phyloP scores from a whole-genome alignment of 2,888 invertebrate genomes.

The Agriopis marginaria region DNA sequence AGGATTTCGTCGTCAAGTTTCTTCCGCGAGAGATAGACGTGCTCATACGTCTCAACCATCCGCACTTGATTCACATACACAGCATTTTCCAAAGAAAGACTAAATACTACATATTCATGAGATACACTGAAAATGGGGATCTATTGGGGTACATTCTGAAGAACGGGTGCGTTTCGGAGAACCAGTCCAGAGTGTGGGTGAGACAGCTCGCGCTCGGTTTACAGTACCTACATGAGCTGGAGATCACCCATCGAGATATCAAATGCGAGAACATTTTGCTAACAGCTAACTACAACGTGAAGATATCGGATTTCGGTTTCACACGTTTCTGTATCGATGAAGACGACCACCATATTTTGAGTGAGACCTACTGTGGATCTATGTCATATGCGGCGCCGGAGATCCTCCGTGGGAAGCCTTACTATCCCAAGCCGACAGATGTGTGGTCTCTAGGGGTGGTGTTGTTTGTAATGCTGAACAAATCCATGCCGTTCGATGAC shows the following conservation, averaged over 20 bases:
- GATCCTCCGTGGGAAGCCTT: constrained; percentile 91
- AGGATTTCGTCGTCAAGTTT: constrained; percentile 93
- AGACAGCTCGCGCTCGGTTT: constrained; percentile 89
- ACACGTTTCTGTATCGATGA: constrained; percentile 82
- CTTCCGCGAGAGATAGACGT: constrained; percentile 94
- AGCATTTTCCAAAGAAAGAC: constrained; percentile 90
- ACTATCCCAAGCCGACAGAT: constrained; percentile 90
- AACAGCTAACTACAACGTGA: constrained; percentile 91
- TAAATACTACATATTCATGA: constrained; percentile 93
- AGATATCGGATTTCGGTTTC: constrained; percentile 94
- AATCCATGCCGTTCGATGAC: constrained; percentile 94
- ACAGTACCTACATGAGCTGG: constrained; percentile 91
- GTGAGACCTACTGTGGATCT: constrained; percentile 94
- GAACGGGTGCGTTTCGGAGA: constrained; percentile 89
- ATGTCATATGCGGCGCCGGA: constrained; percentile 96
- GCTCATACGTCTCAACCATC: constrained; percentile 91
- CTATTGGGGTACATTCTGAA: constrained; percentile 90
- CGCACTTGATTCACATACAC: constrained; percentile 92
- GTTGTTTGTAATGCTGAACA: constrained; percentile 93
- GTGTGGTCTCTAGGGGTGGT: constrained; percentile 94
- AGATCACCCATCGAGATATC: constrained; percentile 92
- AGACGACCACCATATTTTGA: constrained; percentile 79
- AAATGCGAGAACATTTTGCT: constrained; percentile 93
- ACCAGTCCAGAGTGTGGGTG: constrained; percentile 90
- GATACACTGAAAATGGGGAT: constrained; percentile 92